Conservation (phyloP, 2,113 vertebrate species). For the Rousettus leschenaultii region DNA sequence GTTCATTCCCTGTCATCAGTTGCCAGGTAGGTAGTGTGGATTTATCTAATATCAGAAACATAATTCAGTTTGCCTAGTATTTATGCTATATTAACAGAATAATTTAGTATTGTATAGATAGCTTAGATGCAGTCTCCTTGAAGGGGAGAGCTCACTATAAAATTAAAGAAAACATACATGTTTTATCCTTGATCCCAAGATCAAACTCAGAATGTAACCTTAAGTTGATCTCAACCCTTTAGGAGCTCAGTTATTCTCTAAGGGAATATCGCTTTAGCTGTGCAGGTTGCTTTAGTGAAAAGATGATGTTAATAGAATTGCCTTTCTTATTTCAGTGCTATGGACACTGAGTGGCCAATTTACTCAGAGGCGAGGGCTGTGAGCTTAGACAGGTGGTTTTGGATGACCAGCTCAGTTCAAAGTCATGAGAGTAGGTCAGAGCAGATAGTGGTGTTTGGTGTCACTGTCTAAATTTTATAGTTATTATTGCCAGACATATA, state of each 20-base stretch:
- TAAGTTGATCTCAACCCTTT: slow-evolving; percentile 25
- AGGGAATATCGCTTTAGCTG: slow-evolving; percentile 39
- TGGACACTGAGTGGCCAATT: slow-evolving; percentile 42
- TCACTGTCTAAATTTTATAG: neutral
- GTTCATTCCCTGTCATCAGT: neutral
- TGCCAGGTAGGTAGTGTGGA: neutral
- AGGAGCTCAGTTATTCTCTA: slow-evolving; percentile 32
- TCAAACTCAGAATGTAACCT: slow-evolving; percentile 23
- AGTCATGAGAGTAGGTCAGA: slow-evolving; percentile 31
- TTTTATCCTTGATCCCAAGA: slow-evolving; percentile 47
- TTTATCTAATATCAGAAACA: neutral
- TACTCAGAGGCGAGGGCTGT: slow-evolving; percentile 32
- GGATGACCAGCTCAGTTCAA: slow-evolving; percentile 36
- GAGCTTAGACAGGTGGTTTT: slow-evolving; percentile 43
- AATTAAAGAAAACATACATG: slow-evolving; percentile 40
- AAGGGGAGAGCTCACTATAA: slow-evolving; percentile 1
- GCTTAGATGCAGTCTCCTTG: slow-evolving; percentile 13
- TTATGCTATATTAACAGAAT: neutral
- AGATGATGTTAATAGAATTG: slow-evolving; percentile 26
- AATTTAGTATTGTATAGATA: neutral
- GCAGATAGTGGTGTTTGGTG: neutral
- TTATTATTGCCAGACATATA: slow-evolving; percentile 15
- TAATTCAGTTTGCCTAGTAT: neutral
- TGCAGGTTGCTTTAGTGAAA: neutral
- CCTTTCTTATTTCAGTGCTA: slow-evolving; percentile 55